Conservation (phyloP, 37 sponge, comb jelly and placozoan species). For the Ephydatia muelleri region DNA sequence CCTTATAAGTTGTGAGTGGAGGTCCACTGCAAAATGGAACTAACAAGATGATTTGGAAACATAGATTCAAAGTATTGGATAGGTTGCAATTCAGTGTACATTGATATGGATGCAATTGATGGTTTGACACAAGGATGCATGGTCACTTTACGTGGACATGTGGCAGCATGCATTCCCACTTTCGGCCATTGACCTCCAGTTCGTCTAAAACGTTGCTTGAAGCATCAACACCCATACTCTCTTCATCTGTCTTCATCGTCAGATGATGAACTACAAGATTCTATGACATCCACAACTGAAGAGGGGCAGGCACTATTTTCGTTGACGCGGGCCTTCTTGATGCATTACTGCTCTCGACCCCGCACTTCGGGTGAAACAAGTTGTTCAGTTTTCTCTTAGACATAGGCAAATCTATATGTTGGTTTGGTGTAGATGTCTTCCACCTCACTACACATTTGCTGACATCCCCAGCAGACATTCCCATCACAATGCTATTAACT, state of each 20-base stretch:
- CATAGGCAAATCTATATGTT: not conserved
- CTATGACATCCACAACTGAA: not conserved
- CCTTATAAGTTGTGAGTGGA: too few species aligned
- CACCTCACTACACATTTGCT: not conserved
- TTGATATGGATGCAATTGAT: too few species aligned
- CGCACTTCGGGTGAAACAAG: not conserved
- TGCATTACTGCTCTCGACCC: not conserved
- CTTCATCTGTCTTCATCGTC: not conserved
- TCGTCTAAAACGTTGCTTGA: too few species aligned
- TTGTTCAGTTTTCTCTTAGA: not conserved
- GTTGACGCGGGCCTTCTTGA: not conserved
- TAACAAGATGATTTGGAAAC: too few species aligned
- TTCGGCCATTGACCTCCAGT: too few species aligned
- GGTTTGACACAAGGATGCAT: too few species aligned
- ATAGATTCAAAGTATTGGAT: too few species aligned
- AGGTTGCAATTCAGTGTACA: too few species aligned
- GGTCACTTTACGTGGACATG: too few species aligned
- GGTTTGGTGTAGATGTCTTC: not conserved
- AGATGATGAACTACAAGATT: conserved; percentile 1
- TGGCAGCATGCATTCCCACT: too few species aligned
- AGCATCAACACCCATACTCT: not conserved
- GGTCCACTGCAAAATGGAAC: too few species aligned
- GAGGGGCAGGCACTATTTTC: not conserved
- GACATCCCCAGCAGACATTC: not conserved
- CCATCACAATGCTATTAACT: not conserved